phyloP scores from a whole-genome alignment of 2,113 vertebrate species.

The Hypomesus transpacificus region DNA sequence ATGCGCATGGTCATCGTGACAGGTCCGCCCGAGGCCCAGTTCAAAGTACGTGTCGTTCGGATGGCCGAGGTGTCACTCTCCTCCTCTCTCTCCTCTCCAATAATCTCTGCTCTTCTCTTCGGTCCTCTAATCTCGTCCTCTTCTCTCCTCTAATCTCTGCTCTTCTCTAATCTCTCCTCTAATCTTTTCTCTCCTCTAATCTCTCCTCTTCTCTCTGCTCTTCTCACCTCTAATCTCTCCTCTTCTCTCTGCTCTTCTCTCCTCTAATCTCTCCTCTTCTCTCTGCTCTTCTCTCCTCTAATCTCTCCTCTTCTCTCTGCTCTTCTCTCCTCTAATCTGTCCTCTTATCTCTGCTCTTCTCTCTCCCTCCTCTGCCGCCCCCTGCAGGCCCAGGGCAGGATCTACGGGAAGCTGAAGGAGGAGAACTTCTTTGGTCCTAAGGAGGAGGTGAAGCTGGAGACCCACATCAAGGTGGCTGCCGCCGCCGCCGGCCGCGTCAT shows the following conservation, averaged over 20 bases:
- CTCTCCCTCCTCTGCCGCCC: not conserved
- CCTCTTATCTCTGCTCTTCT: not conserved
- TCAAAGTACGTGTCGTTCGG: slow-evolving; percentile 76
- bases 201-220: no score
- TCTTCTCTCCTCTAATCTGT: no score
- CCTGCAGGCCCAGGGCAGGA: slow-evolving; percentile 85
- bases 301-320: not conserved
- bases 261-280: no score
- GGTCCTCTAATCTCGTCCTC: not conserved
- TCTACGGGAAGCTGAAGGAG: slow-evolving; percentile 94
- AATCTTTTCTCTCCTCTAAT: not conserved
- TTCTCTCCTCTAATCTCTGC: not conserved
- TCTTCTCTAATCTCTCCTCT: not conserved
- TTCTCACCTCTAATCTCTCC: no score
- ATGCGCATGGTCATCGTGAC: slow-evolving; percentile 94
- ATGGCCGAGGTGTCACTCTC: not conserved
- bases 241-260: no score
- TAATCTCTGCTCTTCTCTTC: not conserved
- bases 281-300: not conserved
- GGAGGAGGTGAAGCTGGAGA: slow-evolving; percentile 93
- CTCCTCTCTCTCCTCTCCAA: not conserved
- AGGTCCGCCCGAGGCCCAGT: slow-evolving; percentile 92
- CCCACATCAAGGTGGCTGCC: slow-evolving; percentile 89
- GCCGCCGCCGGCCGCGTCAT: slow-evolving; percentile 89
- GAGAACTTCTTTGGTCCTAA: slow-evolving; percentile 94